Base-by-base conservation (phyloP, 2,888 invertebrate species). In the Odontocolon sp. region DNA sequence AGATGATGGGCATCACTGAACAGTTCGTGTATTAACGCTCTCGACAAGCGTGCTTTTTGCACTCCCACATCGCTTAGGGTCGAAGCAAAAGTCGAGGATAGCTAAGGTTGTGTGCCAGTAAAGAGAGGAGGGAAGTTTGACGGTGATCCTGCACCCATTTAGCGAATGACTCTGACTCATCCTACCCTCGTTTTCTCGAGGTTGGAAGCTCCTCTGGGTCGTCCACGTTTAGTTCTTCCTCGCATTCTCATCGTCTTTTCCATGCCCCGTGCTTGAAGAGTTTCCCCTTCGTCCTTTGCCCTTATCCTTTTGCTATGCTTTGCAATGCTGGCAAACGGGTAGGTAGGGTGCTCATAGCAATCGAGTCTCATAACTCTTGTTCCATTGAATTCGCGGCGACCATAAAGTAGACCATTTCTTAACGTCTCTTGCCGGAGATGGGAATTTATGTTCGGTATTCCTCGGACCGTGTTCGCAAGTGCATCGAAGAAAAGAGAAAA, bases 351-450 rank as follows among this genome's bases (percentile, higher is more conserved):
- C 71, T 67, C 67, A 63, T 56, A 56, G 76, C 71, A 71, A 77
- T 77, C 76, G 71, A 68, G 76, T 28, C 67, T 73, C 82, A 83
- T 86, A 84, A 86, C 82, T 86, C 84, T 85, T 80, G 80, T 84
- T 79, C 86, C 86, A 86, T 86, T 86, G 83, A 82, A 85, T 84
- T 81, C 85, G 82, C 82, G 78, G 80, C 82, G 81, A 80, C 81
- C 85, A 80, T 85, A 85, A 85, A 85, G 85, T 84, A 82, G 81
- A 81, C 75, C 82, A 71, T 85, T 84, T 77, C 84, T 85, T 85
- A 82, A 78, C 67, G 76, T 77, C 76, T 72, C 59, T 77, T 69
- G 72, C 71, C 81, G 77, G 77, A 81, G 79, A 81, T 80, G 78
- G 80, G 80, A 82, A 84, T 83, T 83, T 83, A 84, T 79, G 80